Base-by-base conservation (phyloP, 2,113 vertebrate genomes). In the Sapajus apella region DNA sequence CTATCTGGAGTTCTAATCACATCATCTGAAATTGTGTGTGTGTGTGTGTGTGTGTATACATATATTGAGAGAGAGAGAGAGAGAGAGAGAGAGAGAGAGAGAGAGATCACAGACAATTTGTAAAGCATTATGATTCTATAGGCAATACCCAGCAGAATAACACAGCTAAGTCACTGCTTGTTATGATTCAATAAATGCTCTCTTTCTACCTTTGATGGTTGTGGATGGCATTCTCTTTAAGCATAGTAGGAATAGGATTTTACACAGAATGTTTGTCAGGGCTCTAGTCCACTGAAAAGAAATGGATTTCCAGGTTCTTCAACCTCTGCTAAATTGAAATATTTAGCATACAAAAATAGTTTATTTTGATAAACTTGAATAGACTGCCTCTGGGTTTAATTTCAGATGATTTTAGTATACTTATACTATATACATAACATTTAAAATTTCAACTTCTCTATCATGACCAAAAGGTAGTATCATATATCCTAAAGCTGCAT, bases 121-220 rank as follows among this genome's bases (percentile, higher is more conserved):
- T 90, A n/a, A 79, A 87, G 37, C 40, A 5, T 25, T 66, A 32
- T 73, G 73, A 55, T 64, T 79, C 30, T 47, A 17, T 43, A 58
- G 76, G 32, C 18, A 17, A 68, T 20, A 37, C 86, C 30, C 73
- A 64, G 37, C 6, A 58, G 45, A 77, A 18, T 14, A 75, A 11
- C 10, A 52, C 21, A 20, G 47, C n/a, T n/a, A 52, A n/a, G 64
- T 21, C 9, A 35, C 8, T 66, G 27, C 2, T 6, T 68, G 37
- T 2, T 2, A 0, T 2, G 10, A 37, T 23, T 17, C 32, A 25
- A 80, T 23, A 17, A 5, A 47, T 11, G 17, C 21, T 5, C 27
- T 5, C 76, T 86, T 25, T 50, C 9, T 32, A 21, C 20, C 27
- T 56, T 16, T 17, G 32, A 2, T 4, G 12, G 25, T 13, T 8